phyloP scores from a whole-genome alignment of 2,113 vertebrate species.

The Calyptommatus sinebrachiatus region DNA sequence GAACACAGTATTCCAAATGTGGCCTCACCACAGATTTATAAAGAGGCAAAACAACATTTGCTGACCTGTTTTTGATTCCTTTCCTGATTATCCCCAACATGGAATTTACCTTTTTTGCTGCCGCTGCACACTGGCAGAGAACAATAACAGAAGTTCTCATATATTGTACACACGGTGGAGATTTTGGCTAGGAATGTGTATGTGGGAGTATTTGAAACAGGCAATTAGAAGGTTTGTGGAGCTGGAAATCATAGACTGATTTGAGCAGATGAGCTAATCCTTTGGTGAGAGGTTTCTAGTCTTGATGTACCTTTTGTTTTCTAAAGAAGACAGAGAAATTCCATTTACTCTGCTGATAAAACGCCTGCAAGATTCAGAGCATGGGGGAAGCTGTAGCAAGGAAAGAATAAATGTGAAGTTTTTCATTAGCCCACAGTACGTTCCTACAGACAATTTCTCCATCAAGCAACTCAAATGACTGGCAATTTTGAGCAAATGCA shows the following conservation, averaged over 20 bases:
- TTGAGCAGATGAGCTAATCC: not conserved
- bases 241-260: not conserved
- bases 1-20: too few relatives aligned
- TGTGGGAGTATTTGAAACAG: not conserved
- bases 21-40: too few relatives aligned
- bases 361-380: not conserved
- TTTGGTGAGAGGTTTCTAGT: not conserved
- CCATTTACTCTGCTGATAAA: not conserved
- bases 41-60: too few relatives aligned
- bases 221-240: not conserved
- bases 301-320: not conserved
- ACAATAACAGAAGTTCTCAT: not conserved
- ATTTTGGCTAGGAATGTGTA: not conserved
- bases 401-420: not conserved
- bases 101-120: too few relatives aligned
- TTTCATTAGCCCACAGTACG: not conserved
- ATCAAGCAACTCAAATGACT: not conserved
- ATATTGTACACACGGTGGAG: not conserved
- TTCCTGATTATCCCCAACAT: too few relatives aligned
- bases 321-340: not conserved
- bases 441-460: not conserved
- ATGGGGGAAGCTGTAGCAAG: not conserved
- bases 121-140: not conserved
- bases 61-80: too few relatives aligned
- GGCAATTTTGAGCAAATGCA: not conserved